phyloP scores from a whole-genome alignment of 2,113 vertebrate species.

The Neodontobutis hainanensis region DNA sequence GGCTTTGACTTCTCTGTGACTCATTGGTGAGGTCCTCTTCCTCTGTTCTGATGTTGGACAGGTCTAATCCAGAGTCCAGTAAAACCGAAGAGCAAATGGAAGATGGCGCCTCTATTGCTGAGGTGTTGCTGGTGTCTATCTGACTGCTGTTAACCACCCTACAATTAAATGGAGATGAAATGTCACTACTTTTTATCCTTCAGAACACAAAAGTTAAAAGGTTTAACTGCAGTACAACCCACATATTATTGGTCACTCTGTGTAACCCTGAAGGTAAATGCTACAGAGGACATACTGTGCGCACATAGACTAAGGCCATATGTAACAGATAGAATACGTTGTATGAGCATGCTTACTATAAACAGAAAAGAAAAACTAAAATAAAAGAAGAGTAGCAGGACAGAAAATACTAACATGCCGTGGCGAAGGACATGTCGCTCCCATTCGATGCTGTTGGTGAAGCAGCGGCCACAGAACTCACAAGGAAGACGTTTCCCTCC shows the following conservation, averaged over 20 bases:
- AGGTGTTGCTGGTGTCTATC: slow-evolving; percentile 61
- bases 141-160: slow-evolving; percentile 85
- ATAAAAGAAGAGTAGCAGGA: background rate
- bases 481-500: slow-evolving; percentile 89
- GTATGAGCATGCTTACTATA: background rate
- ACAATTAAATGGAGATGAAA: slow-evolving; percentile 16
- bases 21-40: slow-evolving; percentile 52
- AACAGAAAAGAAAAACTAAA: background rate
- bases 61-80: slow-evolving; percentile 61
- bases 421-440: slow-evolving; percentile 95
- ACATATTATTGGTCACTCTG: too few species aligned
- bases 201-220: background rate
- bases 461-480: slow-evolving; percentile 96
- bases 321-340: background rate
- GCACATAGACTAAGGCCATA: too few species aligned
- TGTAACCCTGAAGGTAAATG: too few species aligned
- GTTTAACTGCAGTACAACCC: background rate
- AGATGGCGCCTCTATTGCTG: slow-evolving; percentile 58
- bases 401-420: slow-evolving; percentile 88
- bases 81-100: slow-evolving; percentile 55
- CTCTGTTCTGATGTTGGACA: slow-evolving; percentile 56
- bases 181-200: background rate
- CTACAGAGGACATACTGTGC: too few species aligned
- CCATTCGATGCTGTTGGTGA: slow-evolving; percentile 93
- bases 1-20: slow-evolving; percentile 58